phyloP scores from a whole-genome alignment of 2,888 invertebrate genomes.

The Cheiracanthium punctorium region DNA sequence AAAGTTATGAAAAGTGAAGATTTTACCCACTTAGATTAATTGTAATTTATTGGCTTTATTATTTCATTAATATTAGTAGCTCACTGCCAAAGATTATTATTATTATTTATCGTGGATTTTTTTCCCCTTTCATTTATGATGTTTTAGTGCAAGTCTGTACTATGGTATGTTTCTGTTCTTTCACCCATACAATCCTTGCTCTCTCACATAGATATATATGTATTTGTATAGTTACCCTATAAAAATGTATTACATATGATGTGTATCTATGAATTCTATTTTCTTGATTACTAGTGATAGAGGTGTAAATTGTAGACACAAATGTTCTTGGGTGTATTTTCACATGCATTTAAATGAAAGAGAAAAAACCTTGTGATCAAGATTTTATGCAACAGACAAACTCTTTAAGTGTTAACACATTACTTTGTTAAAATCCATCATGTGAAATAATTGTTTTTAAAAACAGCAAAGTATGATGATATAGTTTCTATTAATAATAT shows the following conservation, averaged over 20 bases:
- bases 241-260: too few relatives aligned
- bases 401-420: too few relatives aligned
- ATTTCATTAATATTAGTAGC: slow-evolving; percentile 45
- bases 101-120: slow-evolving; percentile 4
- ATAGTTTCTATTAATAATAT: too few relatives aligned
- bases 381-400: too few relatives aligned
- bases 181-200: not conserved
- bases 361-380: too few relatives aligned
- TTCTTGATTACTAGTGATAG: not conserved
- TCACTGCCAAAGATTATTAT: slow-evolving; percentile 67
- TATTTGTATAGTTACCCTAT: too few relatives aligned
- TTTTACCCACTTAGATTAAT: slow-evolving; percentile 40
- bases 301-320: not conserved
- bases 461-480: too few relatives aligned
- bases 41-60: not conserved
- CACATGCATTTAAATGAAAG: not conserved
- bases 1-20: slow-evolving; percentile 34
- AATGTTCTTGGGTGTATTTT: not conserved
- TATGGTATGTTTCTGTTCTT: not conserved
- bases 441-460: too few relatives aligned
- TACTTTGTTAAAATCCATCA: too few relatives aligned
- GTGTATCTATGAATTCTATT: too few relatives aligned
- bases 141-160: not conserved
- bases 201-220: not conserved
- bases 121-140: not conserved